Evolutionary conservation across 1,140 invertebrate species (phyloP).

Genomic region (Drosophila erecta): DNA sequence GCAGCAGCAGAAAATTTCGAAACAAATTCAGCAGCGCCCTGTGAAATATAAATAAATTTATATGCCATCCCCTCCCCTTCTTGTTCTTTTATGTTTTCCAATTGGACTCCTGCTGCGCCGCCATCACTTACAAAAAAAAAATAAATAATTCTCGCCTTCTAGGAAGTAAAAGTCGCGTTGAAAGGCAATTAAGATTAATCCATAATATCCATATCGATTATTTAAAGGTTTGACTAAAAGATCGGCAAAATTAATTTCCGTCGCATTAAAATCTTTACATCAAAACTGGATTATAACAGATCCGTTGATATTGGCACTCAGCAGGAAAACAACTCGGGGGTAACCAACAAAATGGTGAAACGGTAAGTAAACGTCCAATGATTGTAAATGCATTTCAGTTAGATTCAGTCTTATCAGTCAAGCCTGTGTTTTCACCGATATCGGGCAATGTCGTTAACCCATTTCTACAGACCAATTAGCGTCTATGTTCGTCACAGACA

Average conservation of each 20-base stretch:
- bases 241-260: slow-evolving; percentile 82
- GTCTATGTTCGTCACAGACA: slow-evolving; percentile 41
- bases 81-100: slow-evolving; percentile 36
- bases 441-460: slow-evolving; percentile 50
- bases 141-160: slow-evolving; percentile 22
- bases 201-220: slow-evolving; percentile 26
- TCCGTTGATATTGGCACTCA: slow-evolving; percentile 84
- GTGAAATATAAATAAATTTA: slow-evolving; percentile 46
- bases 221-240: slow-evolving; percentile 60
- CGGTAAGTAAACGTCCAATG: slow-evolving; percentile 63
- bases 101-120: slow-evolving; percentile 50
- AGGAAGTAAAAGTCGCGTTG: slow-evolving; percentile 29
- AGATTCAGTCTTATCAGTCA: slow-evolving; percentile 5
- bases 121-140: background rate
- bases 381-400: slow-evolving; percentile 12
- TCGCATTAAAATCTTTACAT: slow-evolving; percentile 83
- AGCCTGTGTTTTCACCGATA: background rate
- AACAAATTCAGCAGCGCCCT: slow-evolving; percentile 32
- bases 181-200: slow-evolving; percentile 18
- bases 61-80: slow-evolving; percentile 12
- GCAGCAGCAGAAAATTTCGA: slow-evolving; percentile 4
- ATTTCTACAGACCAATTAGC: slow-evolving; percentile 61
- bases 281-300: slow-evolving; percentile 85
- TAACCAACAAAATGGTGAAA: slow-evolving; percentile 85
- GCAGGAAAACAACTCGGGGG: slow-evolving; percentile 84